Percentiles rank a stretch among this genome's conserved stretches.
These are phyloP conservation scores for Chelon labrosus DNA, from an alignment of 2,797 vertebrate species.

Conservation along the genomic window DNA sequence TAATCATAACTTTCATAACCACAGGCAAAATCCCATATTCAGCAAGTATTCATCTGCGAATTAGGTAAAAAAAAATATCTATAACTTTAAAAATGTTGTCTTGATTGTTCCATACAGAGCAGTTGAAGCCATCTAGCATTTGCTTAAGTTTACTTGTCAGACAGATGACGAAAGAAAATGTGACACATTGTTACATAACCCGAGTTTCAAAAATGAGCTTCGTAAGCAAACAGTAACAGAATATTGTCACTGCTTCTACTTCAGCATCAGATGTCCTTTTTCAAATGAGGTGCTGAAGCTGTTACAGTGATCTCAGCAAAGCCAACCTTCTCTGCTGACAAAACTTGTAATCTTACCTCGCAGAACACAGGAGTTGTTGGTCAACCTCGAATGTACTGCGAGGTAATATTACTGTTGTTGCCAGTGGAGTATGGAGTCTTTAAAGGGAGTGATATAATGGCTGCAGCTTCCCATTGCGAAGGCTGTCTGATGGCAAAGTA, in stretches of 20 bases:
- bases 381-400: too few species aligned
- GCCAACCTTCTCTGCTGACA: too few species aligned
- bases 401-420: too few species aligned
- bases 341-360: too few species aligned
- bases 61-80: constrained; percentile 3
- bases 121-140: constrained; percentile 6
- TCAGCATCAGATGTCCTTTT: too few species aligned
- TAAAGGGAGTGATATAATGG: too few species aligned
- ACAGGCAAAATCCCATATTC: constrained; percentile 11
- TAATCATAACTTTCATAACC: constrained; percentile 9
- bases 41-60: constrained; percentile 2
- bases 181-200: constrained; percentile 34
- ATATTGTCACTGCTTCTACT: too few species aligned
- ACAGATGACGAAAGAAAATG: constrained; percentile 3
- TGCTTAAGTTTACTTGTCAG: not conserved
- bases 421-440: too few species aligned
- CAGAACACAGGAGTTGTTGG: not conserved
- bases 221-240: constrained; percentile 3
- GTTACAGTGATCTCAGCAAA: too few species aligned
- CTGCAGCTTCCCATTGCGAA: too few species aligned
- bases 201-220: constrained; percentile 11
- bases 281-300: too few species aligned
- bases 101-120: not conserved
- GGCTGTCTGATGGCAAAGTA: too few species aligned
- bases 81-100: not conserved